phyloP scores from a whole-genome alignment of 1,140 invertebrate species.

The Drosophila murphyi region DNA sequence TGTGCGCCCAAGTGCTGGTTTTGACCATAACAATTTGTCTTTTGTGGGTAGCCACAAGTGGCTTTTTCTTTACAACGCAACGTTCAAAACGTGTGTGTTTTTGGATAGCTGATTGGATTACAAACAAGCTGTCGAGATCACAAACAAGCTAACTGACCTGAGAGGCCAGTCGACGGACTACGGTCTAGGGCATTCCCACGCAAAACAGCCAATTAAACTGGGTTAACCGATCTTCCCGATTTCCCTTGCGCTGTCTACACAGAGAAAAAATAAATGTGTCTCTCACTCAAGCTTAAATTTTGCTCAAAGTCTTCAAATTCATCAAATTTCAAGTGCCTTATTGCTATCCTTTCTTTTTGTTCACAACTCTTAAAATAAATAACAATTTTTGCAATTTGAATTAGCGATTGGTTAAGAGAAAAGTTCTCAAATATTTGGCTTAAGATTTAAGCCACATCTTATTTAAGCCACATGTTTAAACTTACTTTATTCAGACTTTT shows the following conservation, averaged over 20 bases:
- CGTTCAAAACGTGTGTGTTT: conserved; percentile 15
- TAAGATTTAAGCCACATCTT: no score
- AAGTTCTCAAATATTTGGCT: no score
- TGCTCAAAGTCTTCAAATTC: no score
- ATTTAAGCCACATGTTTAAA: no score
- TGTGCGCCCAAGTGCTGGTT: conserved; percentile 37
- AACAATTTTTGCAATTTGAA: no score
- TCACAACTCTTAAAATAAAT: no score
- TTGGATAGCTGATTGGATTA: conserved; percentile 54
- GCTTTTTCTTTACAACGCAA: conserved; percentile 13
- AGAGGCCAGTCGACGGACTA: conserved; percentile 23
- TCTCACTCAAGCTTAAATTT: no score
- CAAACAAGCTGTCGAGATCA: conserved; percentile 32
- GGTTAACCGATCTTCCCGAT: conserved; percentile 39
- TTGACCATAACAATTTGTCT: conserved; percentile 55
- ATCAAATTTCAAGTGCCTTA: no score
- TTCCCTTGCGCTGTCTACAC: neutral
- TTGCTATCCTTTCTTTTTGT: no score
- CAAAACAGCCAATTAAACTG: conserved; percentile 64
- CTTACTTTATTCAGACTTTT: no score
- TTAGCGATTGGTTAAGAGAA: no score
- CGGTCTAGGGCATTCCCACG: conserved; percentile 59
- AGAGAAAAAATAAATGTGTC: no score
- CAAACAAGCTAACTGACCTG: conserved; percentile 35
- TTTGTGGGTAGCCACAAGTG: conserved; percentile 35